Percentiles rank a stretch among this genome's conserved stretches.
These are phyloP conservation scores for Drosophila prosaltans DNA, from an alignment of 1,140 invertebrate genomes.

Conservation along the genomic window DNA sequence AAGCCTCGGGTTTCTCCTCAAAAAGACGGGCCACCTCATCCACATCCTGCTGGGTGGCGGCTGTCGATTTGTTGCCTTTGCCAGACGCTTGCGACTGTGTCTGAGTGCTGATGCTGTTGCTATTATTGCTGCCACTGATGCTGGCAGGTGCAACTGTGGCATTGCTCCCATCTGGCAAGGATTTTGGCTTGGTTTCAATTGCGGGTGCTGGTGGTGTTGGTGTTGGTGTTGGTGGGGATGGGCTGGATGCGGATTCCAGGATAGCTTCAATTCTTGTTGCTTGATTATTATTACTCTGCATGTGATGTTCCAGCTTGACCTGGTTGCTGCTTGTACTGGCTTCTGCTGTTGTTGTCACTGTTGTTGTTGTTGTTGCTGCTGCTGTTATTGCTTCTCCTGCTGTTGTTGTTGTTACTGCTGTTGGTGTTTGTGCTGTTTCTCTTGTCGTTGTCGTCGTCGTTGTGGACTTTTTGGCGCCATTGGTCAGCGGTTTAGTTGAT, in stretches of 20 bases:
- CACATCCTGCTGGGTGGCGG: constrained; percentile 70
- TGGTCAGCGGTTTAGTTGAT: constrained; percentile 58
- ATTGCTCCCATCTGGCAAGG: constrained; percentile 20
- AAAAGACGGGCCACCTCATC: constrained; percentile 80
- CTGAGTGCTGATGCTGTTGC: constrained; percentile 28
- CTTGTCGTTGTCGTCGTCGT: constrained; percentile 13
- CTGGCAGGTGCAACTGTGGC: constrained; percentile 39
- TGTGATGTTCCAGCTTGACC: constrained; percentile 31
- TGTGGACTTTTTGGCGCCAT: constrained; percentile 60
- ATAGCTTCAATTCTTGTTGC: constrained; percentile 16
- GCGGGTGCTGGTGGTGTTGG: background rate
- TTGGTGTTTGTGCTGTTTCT: constrained; percentile 18
- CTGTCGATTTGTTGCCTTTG: constrained; percentile 27
- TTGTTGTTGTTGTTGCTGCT: background rate
- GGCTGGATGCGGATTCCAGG: background rate
- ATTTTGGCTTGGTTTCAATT: constrained; percentile 33
- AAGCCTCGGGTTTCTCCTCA: constrained; percentile 85
- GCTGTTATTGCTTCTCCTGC: constrained; percentile 1
- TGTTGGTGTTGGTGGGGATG: background rate
- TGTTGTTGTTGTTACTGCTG: constrained; percentile 19
- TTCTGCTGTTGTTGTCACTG: constrained; percentile 13
- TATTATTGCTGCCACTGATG: constrained; percentile 24
- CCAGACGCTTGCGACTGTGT: background rate
- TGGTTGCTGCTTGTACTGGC: constrained; percentile 56
- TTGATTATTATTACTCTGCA: constrained; percentile 66